Base-by-base conservation (phyloP, 2,797 vertebrate genomes). In the Naso thynnoides region DNA sequence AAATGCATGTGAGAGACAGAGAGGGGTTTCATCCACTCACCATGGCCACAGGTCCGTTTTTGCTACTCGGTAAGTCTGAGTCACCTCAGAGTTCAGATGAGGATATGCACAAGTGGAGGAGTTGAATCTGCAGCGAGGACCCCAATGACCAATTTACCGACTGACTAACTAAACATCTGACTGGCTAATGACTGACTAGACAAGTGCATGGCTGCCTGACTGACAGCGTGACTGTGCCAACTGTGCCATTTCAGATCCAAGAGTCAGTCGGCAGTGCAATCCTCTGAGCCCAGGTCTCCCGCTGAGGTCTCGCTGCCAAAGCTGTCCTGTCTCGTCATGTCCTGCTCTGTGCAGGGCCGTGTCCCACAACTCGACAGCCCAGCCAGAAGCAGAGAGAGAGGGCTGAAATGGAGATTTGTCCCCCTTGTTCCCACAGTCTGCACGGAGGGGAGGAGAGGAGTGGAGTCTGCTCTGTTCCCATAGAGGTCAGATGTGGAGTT, bases 401-500 rank as follows among this genome's bases (percentile, higher is more conserved):
- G 23, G 36, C 38, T 16, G 45, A 62, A 76, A 49, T 60, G 18
- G 84, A 71, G 59, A 78, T 78, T 65, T 66, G 76, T 76, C 70
- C 70, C 50, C 29, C 78, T 66, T 33, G 72, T 86, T 89, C 83
- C 88, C 87, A 89, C 86, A 86, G 86, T 64, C 79, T 76, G 85
- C 66, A 57, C 56, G 77, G 82, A 84, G 72, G 70, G 65, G 64
- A 47, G 76, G 70, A 79, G 76, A 80, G 70, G 76, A 86, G 78
- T 38, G 71, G 73, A 86, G 83, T 78, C 79, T 84, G 76, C 74
- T 86, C 78, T 81, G 82, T 85, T 93, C 89, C 88, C 89, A 90
- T 82, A 82, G 86, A 92, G 89, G 91, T 92, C 92, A 94, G 89
- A 91, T 91, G 81, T 89, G 72, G 87, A 90, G 86, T 89, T 84